These are phyloP conservation scores for Spicauda simplicius DNA, from an alignment of 2,888 invertebrate species.

Conservation along the genomic window DNA sequence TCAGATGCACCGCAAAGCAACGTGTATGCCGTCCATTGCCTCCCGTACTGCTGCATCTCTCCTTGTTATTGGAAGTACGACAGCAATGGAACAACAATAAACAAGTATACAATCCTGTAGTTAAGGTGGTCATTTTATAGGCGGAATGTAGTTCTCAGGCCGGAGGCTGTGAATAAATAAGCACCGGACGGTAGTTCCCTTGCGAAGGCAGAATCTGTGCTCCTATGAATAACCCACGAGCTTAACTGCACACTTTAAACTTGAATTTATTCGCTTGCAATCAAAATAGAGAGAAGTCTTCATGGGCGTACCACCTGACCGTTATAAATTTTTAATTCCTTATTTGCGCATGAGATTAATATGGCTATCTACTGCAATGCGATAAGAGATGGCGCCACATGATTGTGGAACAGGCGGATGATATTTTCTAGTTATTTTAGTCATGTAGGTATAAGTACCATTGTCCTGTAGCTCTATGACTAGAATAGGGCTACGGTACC, in stretches of 20 bases:
- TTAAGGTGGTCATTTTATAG: not conserved
- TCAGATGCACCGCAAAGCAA: conserved; percentile 8
- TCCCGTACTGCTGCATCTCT: not conserved
- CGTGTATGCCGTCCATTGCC: conserved; percentile 12
- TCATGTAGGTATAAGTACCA: no score
- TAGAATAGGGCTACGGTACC: no score
- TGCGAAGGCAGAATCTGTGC: conserved; percentile 24
- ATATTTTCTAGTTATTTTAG: no score
- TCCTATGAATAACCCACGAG: conserved; percentile 34
- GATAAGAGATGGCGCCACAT: no score
- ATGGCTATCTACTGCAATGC: no score
- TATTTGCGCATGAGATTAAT: not conserved
- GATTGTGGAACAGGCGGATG: no score
- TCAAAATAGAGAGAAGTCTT: conserved; percentile 13
- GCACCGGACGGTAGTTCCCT: conserved; percentile 19
- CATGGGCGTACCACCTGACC: not conserved
- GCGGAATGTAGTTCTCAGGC: conserved; percentile 8
- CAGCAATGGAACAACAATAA: conserved; percentile 7
- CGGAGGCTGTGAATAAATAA: conserved; percentile 32
- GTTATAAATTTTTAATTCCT: not conserved
- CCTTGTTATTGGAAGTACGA: not conserved
- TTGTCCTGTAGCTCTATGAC: no score
- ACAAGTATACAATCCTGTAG: not conserved
- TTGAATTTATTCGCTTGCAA: conserved; percentile 30
- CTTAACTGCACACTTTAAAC: conserved; percentile 32